These are phyloP conservation scores for Dusona sp. DNA, from an alignment of 2,888 invertebrate genomes.

Conservation along the genomic window DNA sequence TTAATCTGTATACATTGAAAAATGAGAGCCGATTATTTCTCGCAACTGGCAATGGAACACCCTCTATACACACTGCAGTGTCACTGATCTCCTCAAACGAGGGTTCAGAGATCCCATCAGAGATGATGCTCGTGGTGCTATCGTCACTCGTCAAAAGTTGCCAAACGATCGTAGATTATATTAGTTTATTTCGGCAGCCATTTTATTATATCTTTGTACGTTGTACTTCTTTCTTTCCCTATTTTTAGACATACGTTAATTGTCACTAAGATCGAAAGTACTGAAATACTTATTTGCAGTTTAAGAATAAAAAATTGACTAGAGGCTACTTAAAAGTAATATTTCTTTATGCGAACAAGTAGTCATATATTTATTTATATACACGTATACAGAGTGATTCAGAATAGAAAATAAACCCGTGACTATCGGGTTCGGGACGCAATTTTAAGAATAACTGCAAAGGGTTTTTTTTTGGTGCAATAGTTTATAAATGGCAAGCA, in stretches of 20 bases:
- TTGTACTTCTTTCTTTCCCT: not conserved
- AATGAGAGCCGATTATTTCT: not conserved
- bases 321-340: conserved; percentile 3
- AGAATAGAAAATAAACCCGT: too few species aligned
- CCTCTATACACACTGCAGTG: conserved; percentile 53
- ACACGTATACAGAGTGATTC: not conserved
- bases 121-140: conserved; percentile 11
- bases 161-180: not conserved
- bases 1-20: not conserved
- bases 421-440: too few species aligned
- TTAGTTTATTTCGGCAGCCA: not conserved
- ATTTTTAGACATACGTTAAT: not conserved
- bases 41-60: not conserved
- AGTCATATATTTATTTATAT: conserved; percentile 2
- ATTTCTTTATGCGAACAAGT: not conserved
- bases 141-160: conserved; percentile 42
- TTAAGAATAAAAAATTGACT: conserved; percentile 12
- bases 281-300: conserved; percentile 11
- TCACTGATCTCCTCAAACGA: conserved; percentile 68
- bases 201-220: not conserved
- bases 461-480: too few species aligned
- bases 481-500: too few species aligned
- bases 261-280: not conserved
- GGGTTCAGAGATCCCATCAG: conserved; percentile 11
- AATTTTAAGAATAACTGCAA: too few species aligned